Evolutionary conservation across 2,888 invertebrate species (phyloP), one percentile per base, ranked within the genome.

Genomic region (Kryphioiulus occultus): DNA sequence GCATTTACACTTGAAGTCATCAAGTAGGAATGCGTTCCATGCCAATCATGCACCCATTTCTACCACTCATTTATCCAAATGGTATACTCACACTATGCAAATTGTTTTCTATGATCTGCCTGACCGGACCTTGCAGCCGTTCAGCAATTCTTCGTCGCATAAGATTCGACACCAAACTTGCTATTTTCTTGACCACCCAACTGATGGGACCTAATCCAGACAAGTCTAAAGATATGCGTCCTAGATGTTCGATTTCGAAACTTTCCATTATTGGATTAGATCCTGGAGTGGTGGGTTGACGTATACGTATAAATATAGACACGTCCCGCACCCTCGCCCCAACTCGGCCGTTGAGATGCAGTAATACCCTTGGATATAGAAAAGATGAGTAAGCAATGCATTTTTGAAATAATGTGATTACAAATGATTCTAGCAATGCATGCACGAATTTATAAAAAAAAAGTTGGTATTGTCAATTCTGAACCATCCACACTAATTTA

Each of bases 181-280:
- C 88, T 30, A 89, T 44, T 83, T 89, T 89, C 68, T 89, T 86
- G 86, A 87, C 85, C 22, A 89, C 85, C 89, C 89, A 89, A 78
- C 88, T 89, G 82, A 88, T 87, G 22, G 89, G 89, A 19, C 89
- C 89, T 53, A 89, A 78, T 7, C 89, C 89, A 12, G 88, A 85
- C 47, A 89, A 68, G 68, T 89, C 88, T 30, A 89, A 86, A 30
- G 87, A 83, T 39, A 88, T 89, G 15, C 88, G 59, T 2, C 89
- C 89, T 39, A 89, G 68, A 12, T 87, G 88, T 53, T 89, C 89
- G 35, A 89, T 89, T 47, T 85, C 59, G 22, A 89, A 89, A 35
- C 87, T 87, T 68, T 89, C 88, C 82, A 89, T 82, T 85, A 88
- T 84, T 15, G 89, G 88, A 47, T 88, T 87, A 10, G 88, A 85